These are phyloP conservation scores for Ophiothrix spiculata DNA, from an alignment of 35 echinoderm and acorn worm genomes.

Conservation along the genomic window DNA sequence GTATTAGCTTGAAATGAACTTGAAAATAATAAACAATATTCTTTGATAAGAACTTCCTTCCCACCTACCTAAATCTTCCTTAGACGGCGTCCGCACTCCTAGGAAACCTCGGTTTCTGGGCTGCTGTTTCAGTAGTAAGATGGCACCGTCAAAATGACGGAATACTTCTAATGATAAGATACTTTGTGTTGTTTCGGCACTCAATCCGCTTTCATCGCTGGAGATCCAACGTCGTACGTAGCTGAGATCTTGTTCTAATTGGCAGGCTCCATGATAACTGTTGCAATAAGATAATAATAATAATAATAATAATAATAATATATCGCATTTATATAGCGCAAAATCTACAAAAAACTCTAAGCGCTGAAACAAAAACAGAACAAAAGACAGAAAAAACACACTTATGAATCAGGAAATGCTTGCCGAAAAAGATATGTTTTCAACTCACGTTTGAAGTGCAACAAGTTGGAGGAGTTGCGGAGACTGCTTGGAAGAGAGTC, in stretches of 20 bases:
- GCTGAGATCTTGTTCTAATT: constrained; percentile 75
- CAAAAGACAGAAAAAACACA: no score
- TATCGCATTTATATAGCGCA: no score
- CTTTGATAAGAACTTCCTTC: background rate
- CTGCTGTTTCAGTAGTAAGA: constrained; percentile 87
- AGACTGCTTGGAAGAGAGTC: no score
- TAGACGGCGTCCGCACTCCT: constrained; percentile 40
- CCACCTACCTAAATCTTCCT: constrained; percentile 74
- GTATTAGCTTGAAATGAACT: no score
- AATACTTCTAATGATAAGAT: constrained; percentile 76
- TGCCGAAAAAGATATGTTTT: no score
- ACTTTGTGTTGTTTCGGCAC: constrained; percentile 67
- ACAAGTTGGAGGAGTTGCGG: no score
- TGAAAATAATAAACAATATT: no score
- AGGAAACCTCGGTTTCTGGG: constrained; percentile 37
- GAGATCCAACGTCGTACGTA: constrained; percentile 74
- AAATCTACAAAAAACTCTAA: no score
- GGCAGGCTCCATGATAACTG: constrained; percentile 81
- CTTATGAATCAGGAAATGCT: no score
- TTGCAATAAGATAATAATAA: background rate
- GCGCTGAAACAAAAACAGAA: no score
- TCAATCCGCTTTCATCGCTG: constrained; percentile 47
- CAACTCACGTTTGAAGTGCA: no score
- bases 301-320: background rate
- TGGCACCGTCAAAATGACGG: constrained; percentile 80